phyloP scores from a whole-genome alignment of 2,797 vertebrate genomes.

The Mionectes olivaceus region DNA sequence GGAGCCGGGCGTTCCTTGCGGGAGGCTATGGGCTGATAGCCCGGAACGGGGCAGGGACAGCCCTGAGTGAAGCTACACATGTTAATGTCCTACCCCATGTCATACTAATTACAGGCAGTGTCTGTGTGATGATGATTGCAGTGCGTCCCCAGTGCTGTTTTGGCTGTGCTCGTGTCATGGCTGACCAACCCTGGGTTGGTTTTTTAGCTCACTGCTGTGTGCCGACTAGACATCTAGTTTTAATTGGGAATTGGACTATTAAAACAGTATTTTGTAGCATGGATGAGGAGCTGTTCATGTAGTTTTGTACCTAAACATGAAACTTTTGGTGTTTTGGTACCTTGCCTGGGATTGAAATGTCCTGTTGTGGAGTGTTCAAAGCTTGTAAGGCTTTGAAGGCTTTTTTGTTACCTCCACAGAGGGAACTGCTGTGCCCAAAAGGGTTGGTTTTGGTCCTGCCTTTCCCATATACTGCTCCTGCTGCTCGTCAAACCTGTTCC shows the following conservation, averaged over 20 bases:
- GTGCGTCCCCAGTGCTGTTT: fast-evolving
- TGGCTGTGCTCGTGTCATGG: neutral
- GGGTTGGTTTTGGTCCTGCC: neutral
- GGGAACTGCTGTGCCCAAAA: neutral
- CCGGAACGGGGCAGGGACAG: neutral
- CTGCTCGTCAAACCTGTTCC: slow-evolving; percentile 18
- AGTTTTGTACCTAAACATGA: neutral
- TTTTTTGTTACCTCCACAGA: neutral
- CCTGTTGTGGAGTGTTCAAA: neutral
- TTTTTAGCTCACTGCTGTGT: neutral
- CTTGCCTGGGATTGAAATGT: neutral
- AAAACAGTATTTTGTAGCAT: neutral
- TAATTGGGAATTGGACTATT: neutral
- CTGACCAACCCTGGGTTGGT: neutral
- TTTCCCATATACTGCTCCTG: neutral
- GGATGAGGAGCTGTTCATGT: neutral
- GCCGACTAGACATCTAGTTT: neutral
- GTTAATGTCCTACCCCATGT: neutral
- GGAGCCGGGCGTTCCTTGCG: neutral
- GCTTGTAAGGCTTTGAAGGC: neutral
- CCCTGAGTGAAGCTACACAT: neutral
- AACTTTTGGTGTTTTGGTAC: neutral
- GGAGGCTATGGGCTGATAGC: neutral
- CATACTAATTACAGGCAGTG: neutral
- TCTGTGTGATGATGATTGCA: fast-evolving